Conservation (phyloP, 2,113 vertebrate species). For the Ovis canadensis region DNA sequence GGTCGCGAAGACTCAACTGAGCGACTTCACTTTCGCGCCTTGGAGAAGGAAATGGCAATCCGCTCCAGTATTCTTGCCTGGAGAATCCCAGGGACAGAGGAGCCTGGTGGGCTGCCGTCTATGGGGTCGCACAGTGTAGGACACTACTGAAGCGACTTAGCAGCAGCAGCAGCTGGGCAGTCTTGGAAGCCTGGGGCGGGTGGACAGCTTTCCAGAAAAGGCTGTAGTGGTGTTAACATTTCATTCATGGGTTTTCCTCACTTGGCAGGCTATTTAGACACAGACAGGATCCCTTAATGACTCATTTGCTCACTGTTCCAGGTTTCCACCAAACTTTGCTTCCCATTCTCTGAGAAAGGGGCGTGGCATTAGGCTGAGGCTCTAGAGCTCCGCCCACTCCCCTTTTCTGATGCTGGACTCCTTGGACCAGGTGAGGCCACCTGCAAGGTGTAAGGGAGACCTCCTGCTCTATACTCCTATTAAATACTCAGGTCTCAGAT, state of each 20-base stretch:
- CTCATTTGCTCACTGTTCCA: background rate
- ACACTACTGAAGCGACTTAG: background rate
- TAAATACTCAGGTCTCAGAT: background rate
- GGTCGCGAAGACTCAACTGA: accelerated
- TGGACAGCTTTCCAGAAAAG: background rate
- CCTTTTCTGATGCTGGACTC: background rate
- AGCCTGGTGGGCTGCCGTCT: background rate
- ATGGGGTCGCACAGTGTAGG: accelerated
- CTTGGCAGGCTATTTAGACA: background rate
- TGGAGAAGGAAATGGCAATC: background rate
- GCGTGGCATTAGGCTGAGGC: background rate
- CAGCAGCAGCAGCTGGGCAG: background rate
- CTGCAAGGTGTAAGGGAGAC: background rate
- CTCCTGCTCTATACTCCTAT: too few species aligned
- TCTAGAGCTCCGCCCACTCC: background rate
- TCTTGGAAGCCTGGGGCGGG: background rate
- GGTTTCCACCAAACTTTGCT: background rate
- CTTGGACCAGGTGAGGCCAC: background rate
- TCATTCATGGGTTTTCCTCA: background rate
- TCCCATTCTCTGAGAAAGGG: background rate
- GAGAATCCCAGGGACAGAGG: background rate
- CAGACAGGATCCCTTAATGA: background rate
- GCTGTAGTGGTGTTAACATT: background rate
- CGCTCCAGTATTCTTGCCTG: background rate
- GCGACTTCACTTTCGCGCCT: background rate